Base-by-base conservation (phyloP, 2,888 invertebrate species). In the Tromatobia lineatoria region DNA sequence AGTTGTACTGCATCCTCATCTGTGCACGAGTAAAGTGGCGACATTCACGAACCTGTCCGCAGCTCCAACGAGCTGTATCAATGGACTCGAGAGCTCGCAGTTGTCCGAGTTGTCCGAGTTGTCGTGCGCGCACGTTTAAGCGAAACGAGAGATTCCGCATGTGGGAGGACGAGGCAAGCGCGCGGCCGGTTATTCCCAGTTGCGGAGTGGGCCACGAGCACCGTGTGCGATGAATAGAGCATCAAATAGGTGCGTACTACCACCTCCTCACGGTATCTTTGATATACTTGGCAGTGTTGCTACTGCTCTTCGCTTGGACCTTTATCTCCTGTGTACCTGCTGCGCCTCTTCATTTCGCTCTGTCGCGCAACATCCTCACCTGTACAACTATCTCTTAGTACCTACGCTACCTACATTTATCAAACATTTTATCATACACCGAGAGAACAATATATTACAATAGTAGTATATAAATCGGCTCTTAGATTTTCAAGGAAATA, bases 181-280 rank as follows among this genome's bases (percentile, higher is more conserved):
- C n/a, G 29, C 64, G 83, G 71, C 86, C 80, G 87, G 88, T 89
- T 89, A 89, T 89, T 90, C 87, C 86, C 86, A 82, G 87, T 82
- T 86, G 83, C 84, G 87, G 89, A 88, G 88, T 90, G 88, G 89
- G 89, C 90, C 89, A 89, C 88, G 85, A 85, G 88, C 83, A 85
- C 81, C 85, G 85, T 69, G 69, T 71, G 78, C 75, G 81, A 86
- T 88, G 87, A 89, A 89, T 88, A 88, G 88, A 87, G 80, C 87
- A 85, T 87, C 81, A 84, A 85, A 88, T 86, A 86, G 80, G 86
- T 84, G n/a, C n/a, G 85, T 47, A 47, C 80, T 86, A 42, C 34
- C 69, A n/a, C n/a, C n/a, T n/a, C 34, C 69, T 59, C 29, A 15
- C 38, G 23, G 50, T 76, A 57, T 42, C 29, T 45, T 69, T 42